Conservation (phyloP, 2,113 vertebrate genomes). For the Myotis lucifugus region DNA sequence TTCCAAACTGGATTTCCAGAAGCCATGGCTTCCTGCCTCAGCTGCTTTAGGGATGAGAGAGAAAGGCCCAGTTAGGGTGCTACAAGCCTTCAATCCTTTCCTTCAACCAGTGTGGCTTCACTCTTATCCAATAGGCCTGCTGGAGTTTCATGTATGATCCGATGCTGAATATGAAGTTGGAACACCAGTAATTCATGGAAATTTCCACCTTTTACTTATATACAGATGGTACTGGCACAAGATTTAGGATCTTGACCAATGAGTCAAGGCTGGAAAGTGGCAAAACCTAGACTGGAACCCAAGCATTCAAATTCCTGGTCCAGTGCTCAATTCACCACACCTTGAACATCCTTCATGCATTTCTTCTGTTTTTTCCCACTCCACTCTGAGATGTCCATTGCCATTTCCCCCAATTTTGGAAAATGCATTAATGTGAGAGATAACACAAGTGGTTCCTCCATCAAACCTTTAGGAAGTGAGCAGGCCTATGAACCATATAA, state of each 20-base stretch:
- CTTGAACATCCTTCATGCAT: not conserved
- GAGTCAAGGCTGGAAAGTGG: not conserved
- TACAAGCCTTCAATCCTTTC: not conserved
- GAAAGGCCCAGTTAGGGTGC: not conserved
- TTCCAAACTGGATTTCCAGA: not conserved
- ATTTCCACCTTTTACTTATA: not conserved
- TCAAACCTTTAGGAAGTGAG: not conserved
- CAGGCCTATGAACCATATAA: not conserved
- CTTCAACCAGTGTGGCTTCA: not conserved
- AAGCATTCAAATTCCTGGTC: not conserved
- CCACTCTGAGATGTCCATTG: not conserved
- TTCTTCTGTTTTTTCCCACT: not conserved
- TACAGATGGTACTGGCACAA: not conserved
- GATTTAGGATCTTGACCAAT: not conserved
- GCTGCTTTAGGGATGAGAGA: not conserved
- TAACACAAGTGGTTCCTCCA: not conserved
- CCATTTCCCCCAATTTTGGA: not conserved
- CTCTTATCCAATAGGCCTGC: not conserved
- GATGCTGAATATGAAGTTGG: not conserved
- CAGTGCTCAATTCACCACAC: not conserved
- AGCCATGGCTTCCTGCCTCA: not conserved
- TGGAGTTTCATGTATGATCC: not conserved
- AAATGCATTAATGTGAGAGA: not conserved
- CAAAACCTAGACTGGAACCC: not conserved
- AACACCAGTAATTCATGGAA: not conserved